These are phyloP conservation scores for Phasia obesa DNA, from an alignment of 2,888 invertebrate genomes.

Conservation along the genomic window DNA sequence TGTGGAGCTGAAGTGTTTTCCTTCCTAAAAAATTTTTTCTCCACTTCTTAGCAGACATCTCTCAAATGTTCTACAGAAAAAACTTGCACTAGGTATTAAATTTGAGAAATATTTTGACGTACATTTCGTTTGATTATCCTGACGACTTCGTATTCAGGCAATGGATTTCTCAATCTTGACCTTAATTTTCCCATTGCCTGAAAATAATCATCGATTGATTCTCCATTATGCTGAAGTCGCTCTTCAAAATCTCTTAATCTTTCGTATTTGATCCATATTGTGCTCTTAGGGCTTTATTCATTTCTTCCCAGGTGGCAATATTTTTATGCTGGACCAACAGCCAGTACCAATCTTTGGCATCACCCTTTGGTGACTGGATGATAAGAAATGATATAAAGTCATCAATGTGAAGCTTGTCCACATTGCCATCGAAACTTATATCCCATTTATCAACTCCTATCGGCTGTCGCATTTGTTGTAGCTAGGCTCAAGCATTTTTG, in stretches of 20 bases:
- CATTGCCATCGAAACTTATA: conserved; percentile 1
- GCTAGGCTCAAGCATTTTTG: no score
- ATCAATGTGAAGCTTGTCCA: neutral
- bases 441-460: conserved; percentile 7
- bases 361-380: neutral
- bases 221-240: neutral
- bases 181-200: neutral
- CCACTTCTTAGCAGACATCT: no score
- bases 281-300: neutral
- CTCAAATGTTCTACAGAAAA: no score
- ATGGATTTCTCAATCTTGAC: neutral
- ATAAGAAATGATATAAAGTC: no score
- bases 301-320: neutral
- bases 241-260: neutral
- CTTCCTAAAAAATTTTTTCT: no score
- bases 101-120: neutral
- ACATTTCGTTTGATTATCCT: conserved; percentile 1
- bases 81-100: no score
- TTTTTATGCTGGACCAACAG: neutral
- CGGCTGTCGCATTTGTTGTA: no score
- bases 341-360: conserved; percentile 12
- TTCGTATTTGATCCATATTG: conserved; percentile 4
- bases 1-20: no score
- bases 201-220: neutral
- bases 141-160: conserved; percentile 1